A percentile compares a stretch with the other conserved stretches of the same genome.
Conservation (phyloP, 2,797 vertebrate species). For the Phyllotis vaccarum region DNA sequence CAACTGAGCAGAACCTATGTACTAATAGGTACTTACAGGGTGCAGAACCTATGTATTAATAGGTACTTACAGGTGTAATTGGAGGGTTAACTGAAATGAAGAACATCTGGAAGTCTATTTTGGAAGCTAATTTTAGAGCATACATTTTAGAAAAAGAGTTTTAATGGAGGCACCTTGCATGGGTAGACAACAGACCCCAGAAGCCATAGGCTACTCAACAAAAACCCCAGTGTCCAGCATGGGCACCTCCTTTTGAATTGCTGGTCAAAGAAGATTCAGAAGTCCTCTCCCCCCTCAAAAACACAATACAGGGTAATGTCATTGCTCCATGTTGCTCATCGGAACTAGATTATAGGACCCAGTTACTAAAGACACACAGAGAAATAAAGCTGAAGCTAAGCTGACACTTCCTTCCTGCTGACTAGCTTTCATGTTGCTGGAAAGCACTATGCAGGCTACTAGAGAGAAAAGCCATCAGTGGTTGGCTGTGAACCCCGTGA, state of each 20-base stretch:
- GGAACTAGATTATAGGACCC: neutral
- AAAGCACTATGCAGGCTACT: too few relatives aligned
- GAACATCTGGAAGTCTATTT: neutral
- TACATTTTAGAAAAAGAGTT: neutral
- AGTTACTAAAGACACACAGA: neutral
- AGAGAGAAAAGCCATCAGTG: too few relatives aligned
- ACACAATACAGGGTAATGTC: neutral
- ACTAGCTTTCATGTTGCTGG: too few relatives aligned
- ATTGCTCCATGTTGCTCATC: neutral
- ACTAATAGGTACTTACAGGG: neutral
- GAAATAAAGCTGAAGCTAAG: neutral
- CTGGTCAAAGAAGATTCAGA: neutral
- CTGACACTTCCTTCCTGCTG: too few relatives aligned
- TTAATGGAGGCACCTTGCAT: neutral
- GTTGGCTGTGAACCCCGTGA: too few relatives aligned
- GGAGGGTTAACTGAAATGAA: neutral
- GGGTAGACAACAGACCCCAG: neutral
- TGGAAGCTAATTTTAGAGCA: neutral
- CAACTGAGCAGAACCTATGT: neutral
- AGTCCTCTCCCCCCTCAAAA: neutral
- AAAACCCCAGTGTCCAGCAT: neutral
- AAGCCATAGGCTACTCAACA: neutral
- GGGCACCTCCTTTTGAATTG: neutral
- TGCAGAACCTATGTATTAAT: neutral
- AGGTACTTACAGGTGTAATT: neutral